Evolutionary conservation across 2,113 vertebrate species (phyloP).

Genomic region (Neogobius melanostomus): DNA sequence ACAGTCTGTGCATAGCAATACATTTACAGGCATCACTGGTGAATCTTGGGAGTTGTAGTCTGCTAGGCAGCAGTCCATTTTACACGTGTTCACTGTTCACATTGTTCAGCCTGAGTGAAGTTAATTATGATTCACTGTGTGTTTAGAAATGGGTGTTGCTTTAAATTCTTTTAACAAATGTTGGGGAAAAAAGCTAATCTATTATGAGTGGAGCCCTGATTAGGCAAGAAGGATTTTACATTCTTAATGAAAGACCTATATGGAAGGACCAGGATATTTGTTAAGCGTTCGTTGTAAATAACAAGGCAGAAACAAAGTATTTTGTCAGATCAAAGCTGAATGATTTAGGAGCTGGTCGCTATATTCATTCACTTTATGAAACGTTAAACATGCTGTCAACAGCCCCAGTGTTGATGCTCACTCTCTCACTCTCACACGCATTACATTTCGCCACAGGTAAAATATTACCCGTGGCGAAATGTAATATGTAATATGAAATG

Average conservation of each 20-base stretch:
- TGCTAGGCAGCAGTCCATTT: background rate
- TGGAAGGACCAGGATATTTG: background rate
- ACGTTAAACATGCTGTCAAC: constrained; percentile 37
- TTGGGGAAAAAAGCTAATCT: constrained; percentile 14
- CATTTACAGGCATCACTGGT: background rate
- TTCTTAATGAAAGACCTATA: background rate
- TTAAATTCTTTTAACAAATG: background rate
- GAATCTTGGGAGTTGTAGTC: constrained; percentile 12
- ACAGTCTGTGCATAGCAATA: background rate
- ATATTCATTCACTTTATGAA: constrained; percentile 35
- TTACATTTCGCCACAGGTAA: too few species aligned
- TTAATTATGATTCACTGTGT: constrained; percentile 15
- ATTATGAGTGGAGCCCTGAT: constrained; percentile 42
- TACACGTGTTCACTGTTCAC: background rate
- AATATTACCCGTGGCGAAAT: too few species aligned
- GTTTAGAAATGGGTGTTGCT: background rate
- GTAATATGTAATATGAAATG: too few species aligned
- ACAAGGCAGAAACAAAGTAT: background rate
- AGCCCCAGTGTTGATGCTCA: constrained; percentile 11
- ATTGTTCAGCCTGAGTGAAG: constrained; percentile 1
- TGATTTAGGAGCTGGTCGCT: constrained; percentile 25
- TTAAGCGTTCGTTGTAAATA: constrained; percentile 22
- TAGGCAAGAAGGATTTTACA: constrained; percentile 7
- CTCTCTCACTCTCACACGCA: background rate
- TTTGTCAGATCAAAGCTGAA: constrained; percentile 31